Conservation (phyloP, 2,797 vertebrate species). For the Triplophysa bombifrons region DNA sequence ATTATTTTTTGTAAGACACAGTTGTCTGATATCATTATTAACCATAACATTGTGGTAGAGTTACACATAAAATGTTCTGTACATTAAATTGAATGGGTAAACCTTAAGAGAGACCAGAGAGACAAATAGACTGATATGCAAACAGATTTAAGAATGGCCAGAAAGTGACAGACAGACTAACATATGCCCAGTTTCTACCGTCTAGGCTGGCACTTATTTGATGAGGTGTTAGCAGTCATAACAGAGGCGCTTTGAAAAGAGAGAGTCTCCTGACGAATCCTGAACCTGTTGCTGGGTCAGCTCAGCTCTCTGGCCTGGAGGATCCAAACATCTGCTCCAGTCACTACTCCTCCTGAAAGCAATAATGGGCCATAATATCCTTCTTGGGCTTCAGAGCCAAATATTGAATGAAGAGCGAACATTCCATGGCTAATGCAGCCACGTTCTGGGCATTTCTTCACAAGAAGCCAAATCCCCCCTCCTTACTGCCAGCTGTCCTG, state of each 20-base stretch:
- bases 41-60: too few species aligned
- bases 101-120: not conserved
- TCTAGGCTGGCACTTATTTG: constrained; percentile 11
- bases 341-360: constrained; percentile 66
- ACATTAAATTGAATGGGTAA: too few species aligned
- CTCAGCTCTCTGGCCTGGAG: constrained; percentile 36
- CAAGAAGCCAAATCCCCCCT: constrained; percentile 55
- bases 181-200: constrained; percentile 11
- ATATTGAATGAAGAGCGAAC: constrained; percentile 52
- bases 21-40: too few species aligned
- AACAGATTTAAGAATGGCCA: not conserved
- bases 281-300: constrained; percentile 26
- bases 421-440: constrained; percentile 61
- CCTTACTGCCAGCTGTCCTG: constrained; percentile 84
- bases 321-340: constrained; percentile 65
- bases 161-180: constrained; percentile 27
- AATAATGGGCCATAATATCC: constrained; percentile 56
- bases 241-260: constrained; percentile 23
- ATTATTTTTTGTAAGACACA: too few species aligned
- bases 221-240: constrained; percentile 16
- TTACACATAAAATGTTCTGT: too few species aligned
- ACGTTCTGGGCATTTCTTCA: constrained; percentile 66
- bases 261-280: constrained; percentile 5
- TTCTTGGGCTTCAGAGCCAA: constrained; percentile 57
- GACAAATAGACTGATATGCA: not conserved